phyloP scores from a whole-genome alignment of 2,888 invertebrate species.

The Cataglyphis rosenhaueri region DNA sequence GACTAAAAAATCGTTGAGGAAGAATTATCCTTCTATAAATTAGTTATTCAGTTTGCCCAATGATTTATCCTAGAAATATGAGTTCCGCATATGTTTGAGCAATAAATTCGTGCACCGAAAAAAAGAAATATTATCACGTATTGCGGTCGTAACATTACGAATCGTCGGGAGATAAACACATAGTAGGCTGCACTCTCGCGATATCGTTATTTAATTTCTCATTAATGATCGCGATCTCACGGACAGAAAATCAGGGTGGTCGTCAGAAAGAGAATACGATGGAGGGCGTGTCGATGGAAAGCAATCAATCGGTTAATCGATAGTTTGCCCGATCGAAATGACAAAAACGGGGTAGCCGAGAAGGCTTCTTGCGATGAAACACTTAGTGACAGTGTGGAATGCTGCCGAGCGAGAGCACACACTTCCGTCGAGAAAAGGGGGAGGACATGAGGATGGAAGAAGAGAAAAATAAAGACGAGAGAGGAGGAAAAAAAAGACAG shows the following conservation, averaged over 20 bases:
- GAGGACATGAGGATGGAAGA: not conserved
- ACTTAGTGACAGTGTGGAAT: constrained; percentile 40
- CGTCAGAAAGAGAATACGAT: constrained; percentile 19
- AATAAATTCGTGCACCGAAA: not conserved
- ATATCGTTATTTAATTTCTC: constrained; percentile 46
- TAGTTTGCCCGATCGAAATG: constrained; percentile 44
- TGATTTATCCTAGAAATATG: not conserved
- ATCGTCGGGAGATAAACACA: not conserved
- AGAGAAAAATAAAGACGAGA: not conserved
- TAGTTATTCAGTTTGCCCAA: not conserved
- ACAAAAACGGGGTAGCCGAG: constrained; percentile 37
- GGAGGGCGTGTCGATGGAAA: constrained; percentile 50
- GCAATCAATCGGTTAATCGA: constrained; percentile 69
- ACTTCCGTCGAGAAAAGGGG: constrained; percentile 21
- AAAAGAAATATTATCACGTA: not conserved
- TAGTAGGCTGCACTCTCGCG: not conserved
- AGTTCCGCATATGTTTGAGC: not conserved
- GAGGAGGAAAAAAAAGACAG: not conserved
- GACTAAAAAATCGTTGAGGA: not conserved
- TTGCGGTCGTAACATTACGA: not conserved
- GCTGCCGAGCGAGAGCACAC: constrained; percentile 38
- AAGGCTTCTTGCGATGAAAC: constrained; percentile 40
- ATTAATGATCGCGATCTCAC: constrained; percentile 6
- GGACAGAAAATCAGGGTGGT: constrained; percentile 42
- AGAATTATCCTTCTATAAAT: not conserved